Evolutionary conservation across 2,797 vertebrate species (phyloP).

Genomic region (Ctenochaetus hawaiiensis): DNA sequence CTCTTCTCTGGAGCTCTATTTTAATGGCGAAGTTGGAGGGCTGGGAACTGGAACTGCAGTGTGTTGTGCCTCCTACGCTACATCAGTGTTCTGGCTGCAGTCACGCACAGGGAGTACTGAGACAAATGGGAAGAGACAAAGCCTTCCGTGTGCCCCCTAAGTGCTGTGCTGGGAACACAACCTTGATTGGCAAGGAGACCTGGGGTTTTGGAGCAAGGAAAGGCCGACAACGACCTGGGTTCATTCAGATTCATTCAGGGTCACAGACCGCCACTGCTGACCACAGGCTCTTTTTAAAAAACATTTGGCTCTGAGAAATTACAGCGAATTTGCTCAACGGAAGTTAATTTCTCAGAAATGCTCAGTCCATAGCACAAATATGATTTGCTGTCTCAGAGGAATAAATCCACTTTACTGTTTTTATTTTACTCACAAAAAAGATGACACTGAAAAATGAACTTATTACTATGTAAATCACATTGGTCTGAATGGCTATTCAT

Average conservation of each 20-base stretch:
- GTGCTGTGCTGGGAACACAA: constrained; percentile 72
- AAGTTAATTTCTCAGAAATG: constrained; percentile 33
- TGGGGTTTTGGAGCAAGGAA: constrained; percentile 65
- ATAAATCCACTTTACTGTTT: constrained; percentile 12
- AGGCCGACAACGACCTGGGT: constrained; percentile 59
- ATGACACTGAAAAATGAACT: constrained; percentile 19
- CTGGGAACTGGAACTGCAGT: constrained; percentile 63
- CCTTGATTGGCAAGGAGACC: constrained; percentile 74
- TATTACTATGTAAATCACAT: constrained; percentile 23
- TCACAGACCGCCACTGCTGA: constrained; percentile 64
- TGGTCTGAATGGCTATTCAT: not conserved
- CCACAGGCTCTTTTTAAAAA: constrained; percentile 54
- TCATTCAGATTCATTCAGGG: constrained; percentile 71
- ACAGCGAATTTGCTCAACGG: constrained; percentile 13
- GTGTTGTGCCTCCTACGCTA: constrained; percentile 67
- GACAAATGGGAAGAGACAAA: constrained; percentile 84
- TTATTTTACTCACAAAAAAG: not conserved
- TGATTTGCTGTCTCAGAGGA: constrained; percentile 5
- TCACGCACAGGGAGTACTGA: constrained; percentile 76
- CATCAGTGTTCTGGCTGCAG: constrained; percentile 69
- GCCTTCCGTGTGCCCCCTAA: constrained; percentile 78
- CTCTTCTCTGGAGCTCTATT: constrained; percentile 35
- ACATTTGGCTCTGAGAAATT: constrained; percentile 46
- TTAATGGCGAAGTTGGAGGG: constrained; percentile 53
- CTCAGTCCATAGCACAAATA: constrained; percentile 31